Evolutionary conservation across 2,113 vertebrate species (phyloP).

Genomic region (Eptatretus burgeri): DNA sequence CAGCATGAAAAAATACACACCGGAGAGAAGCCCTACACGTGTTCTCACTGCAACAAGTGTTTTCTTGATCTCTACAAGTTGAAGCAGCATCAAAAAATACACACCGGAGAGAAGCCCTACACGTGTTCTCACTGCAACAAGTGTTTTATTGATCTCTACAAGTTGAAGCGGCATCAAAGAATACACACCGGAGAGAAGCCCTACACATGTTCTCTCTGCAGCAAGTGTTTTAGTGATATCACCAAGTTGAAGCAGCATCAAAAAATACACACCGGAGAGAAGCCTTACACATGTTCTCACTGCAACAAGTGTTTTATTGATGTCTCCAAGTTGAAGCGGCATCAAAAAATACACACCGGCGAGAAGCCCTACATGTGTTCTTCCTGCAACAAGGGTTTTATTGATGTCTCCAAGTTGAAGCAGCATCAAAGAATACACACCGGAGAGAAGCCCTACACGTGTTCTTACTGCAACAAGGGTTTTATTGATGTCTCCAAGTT

Average conservation of each 20-base stretch:
- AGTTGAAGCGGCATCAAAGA: conserved; percentile 11
- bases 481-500: no score
- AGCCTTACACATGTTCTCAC: conserved; percentile 70
- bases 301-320: conserved; percentile 86
- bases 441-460: no score
- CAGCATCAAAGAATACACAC: conserved; percentile 67
- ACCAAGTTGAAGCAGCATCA: conserved; percentile 37
- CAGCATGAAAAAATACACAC: neutral
- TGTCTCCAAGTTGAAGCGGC: conserved; percentile 76
- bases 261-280: conserved; percentile 59
- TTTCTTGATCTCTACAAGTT: neutral
- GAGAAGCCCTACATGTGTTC: conserved; percentile 86
- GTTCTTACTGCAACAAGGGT: no score
- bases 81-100: no score
- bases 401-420: conserved; percentile 80
- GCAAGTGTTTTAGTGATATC: neutral
- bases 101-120: no score
- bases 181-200: no score
- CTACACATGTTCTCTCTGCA: no score
- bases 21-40: neutral
- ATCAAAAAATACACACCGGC: conserved; percentile 57
- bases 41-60: neutral
- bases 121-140: neutral
- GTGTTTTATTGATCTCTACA: neutral
- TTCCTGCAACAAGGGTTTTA: conserved; percentile 84